phyloP scores from a whole-genome alignment of 2,113 vertebrate genomes.

The Hystrix brachyura region DNA sequence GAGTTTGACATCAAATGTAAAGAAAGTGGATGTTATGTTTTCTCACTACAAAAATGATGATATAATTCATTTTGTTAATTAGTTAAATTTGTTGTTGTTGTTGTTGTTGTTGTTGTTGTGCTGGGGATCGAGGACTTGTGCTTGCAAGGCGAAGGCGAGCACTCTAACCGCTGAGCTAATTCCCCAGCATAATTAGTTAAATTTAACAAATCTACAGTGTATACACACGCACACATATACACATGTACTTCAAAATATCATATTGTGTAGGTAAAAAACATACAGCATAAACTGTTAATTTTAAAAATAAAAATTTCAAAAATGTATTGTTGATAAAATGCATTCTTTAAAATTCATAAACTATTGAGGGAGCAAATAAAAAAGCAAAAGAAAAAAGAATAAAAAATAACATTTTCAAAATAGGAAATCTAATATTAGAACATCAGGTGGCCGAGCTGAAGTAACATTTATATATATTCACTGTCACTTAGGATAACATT shows the following conservation, averaged over 20 bases:
- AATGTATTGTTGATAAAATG: neutral
- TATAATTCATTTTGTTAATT: neutral
- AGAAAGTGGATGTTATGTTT: neutral
- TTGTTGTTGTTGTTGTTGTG: too few relatives aligned
- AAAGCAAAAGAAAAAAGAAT: neutral
- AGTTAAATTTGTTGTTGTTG: neutral
- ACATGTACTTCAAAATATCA: neutral
- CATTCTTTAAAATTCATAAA: neutral
- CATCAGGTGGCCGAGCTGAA: neutral
- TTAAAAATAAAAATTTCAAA: neutral
- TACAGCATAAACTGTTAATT: neutral
- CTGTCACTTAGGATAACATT: neutral
- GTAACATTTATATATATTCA: neutral
- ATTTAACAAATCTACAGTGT: neutral
- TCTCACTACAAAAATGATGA: neutral
- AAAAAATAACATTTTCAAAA: constrained; percentile 3
- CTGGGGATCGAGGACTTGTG: too few relatives aligned
- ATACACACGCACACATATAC: neutral
- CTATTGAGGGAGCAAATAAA: neutral
- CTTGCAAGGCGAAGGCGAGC: too few relatives aligned
- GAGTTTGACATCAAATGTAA: neutral
- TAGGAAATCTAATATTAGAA: neutral
- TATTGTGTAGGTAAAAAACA: neutral
- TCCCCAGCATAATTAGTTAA: neutral
- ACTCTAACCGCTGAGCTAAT: too few relatives aligned